Evolutionary conservation across 2,113 vertebrate genomes (phyloP).

Genomic region (Eolophus roseicapilla): DNA sequence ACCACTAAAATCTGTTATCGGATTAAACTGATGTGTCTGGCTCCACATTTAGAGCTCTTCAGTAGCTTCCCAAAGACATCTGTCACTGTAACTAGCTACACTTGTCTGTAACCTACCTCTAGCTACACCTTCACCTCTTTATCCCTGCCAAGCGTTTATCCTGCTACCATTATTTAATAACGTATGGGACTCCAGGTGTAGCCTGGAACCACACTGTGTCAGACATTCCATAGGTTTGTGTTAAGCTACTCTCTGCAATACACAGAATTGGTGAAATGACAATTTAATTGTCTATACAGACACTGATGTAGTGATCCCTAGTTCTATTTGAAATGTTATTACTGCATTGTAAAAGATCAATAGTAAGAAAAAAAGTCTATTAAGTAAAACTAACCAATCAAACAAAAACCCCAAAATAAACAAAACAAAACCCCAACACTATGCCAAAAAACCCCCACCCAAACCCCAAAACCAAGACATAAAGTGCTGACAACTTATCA

Average conservation of each 20-base stretch:
- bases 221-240: not conserved
- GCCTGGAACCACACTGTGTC: not conserved
- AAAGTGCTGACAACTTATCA: not conserved
- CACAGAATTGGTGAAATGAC: not conserved
- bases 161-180: not conserved
- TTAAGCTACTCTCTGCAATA: not conserved
- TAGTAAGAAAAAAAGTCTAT: not conserved
- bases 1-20: conserved; percentile 15
- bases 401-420: not conserved
- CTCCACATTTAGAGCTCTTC: not conserved
- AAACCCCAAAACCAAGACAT: not conserved
- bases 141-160: not conserved
- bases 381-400: not conserved
- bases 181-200: not conserved
- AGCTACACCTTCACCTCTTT: not conserved
- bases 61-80: not conserved
- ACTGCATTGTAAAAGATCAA: not conserved
- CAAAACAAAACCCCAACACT: not conserved
- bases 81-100: not conserved
- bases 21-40: conserved; percentile 24
- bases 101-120: not conserved
- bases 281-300: not conserved
- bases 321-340: not conserved
- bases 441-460: not conserved
- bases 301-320: not conserved